phyloP scores from a whole-genome alignment of 2,113 vertebrate species.

The Myotis lucifugus region DNA sequence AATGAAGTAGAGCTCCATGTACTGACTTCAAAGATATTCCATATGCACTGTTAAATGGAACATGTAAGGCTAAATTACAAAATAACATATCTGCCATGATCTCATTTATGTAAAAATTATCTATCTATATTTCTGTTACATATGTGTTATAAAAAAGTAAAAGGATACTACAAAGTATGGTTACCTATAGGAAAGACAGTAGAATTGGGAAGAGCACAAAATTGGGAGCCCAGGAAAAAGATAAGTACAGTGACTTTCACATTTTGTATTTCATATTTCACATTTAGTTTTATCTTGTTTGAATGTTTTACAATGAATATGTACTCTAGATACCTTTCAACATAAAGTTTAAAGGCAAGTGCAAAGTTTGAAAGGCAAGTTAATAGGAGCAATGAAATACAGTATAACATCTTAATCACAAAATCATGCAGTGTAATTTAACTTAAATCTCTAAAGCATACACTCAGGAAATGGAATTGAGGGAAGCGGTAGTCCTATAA shows the following conservation, averaged over 20 bases:
- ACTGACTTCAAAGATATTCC: background rate
- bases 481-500: background rate
- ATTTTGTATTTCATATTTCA: background rate
- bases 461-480: background rate
- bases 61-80: background rate
- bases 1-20: background rate
- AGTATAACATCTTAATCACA: background rate
- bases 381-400: background rate
- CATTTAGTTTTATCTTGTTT: background rate
- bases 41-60: background rate
- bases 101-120: background rate
- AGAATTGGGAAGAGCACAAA: background rate
- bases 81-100: background rate
- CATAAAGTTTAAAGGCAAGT: background rate
- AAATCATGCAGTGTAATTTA: conserved; percentile 12
- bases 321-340: background rate
- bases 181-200: background rate
- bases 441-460: background rate
- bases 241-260: background rate
- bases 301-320: background rate
- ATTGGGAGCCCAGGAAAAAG: background rate
- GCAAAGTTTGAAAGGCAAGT: background rate
- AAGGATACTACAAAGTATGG: background rate
- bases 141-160: background rate
- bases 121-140: background rate